Conservation (phyloP, 2,797 vertebrate genomes). For the Trichosurus vulpecula region DNA sequence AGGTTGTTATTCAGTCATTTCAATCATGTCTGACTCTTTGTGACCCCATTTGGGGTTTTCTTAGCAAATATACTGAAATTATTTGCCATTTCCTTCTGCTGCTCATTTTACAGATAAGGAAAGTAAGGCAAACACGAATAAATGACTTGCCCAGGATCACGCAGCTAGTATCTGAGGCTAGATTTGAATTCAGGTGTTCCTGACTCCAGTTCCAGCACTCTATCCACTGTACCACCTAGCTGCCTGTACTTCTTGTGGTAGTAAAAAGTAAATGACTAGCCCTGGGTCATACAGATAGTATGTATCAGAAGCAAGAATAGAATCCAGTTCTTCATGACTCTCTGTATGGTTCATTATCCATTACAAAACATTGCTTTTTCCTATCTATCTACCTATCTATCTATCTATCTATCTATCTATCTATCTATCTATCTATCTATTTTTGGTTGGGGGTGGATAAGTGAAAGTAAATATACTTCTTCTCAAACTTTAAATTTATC, state of each 20-base stretch:
- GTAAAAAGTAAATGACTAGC: neutral
- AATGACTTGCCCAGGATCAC: neutral
- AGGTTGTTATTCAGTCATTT: neutral
- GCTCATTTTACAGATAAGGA: neutral
- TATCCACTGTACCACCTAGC: neutral
- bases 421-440: neutral
- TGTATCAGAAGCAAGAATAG: neutral
- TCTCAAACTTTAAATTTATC: slow-evolving; percentile 66
- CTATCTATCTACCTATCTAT: neutral
- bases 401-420: neutral
- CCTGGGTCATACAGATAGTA: neutral
- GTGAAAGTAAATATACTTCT: neutral
- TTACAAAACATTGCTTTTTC: neutral
- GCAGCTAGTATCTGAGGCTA: neutral
- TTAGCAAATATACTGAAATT: neutral
- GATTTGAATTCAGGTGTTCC: neutral
- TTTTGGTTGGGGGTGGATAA: neutral
- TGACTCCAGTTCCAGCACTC: neutral
- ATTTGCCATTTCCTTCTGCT: neutral
- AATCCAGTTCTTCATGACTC: neutral
- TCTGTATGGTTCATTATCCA: neutral
- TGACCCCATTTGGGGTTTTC: neutral
- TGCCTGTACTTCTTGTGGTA: neutral
- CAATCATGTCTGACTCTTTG: neutral
- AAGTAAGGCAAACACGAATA: neutral